Base-by-base conservation (phyloP, 1,140 invertebrate genomes). In the Wasmannia auropunctata region DNA sequence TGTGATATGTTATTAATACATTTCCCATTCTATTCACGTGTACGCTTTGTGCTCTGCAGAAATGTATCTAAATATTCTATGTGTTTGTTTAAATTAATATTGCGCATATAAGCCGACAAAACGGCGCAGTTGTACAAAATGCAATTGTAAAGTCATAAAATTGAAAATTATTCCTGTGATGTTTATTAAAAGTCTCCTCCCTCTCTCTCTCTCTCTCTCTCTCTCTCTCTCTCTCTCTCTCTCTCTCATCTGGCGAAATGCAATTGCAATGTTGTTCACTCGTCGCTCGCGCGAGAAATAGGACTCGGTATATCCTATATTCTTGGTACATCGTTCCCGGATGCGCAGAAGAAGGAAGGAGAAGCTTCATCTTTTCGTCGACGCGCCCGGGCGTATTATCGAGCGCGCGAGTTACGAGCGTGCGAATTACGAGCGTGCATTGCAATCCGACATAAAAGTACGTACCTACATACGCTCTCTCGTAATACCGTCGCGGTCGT, bases 31-130 rank as follows among this genome's bases (percentile, higher is more conserved):
- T 56, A 25, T 8, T 54, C 31, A 0, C 49, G 1, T 4, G n/a
- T n/a, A n/a, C n/a, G 22, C 37, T 58, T 4, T n/a, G 34, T 11
- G 19, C 7, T 22, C n/a, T 10, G 34, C 28, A 6, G 22, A 62
- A 43, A 62, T 19, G 2, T 40, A 19, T 19, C 2, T 0, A 19
- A 1, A 43, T 46, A 43, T 46, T 34, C 75, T 14, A n/a, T 19
- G 34, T 10, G 46, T 62, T 77, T 80, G 31, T 80, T 65, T 37
- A 37, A 65, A 80, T 80, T 65, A 80, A 67, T 80, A 67, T 37
- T 16, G 56, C 76, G n/a, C 60, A 14, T 16, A 43, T n/a, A 80
- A 40, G 31, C 49, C 62, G 14, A 34, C 19, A 3, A 54, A 37
- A 5, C 28, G 11, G 28, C 16, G 1, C 22, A 19, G 14, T 65